Evolutionary conservation across 1,140 invertebrate species (phyloP).

Genomic region (Drosophila carrolli): DNA sequence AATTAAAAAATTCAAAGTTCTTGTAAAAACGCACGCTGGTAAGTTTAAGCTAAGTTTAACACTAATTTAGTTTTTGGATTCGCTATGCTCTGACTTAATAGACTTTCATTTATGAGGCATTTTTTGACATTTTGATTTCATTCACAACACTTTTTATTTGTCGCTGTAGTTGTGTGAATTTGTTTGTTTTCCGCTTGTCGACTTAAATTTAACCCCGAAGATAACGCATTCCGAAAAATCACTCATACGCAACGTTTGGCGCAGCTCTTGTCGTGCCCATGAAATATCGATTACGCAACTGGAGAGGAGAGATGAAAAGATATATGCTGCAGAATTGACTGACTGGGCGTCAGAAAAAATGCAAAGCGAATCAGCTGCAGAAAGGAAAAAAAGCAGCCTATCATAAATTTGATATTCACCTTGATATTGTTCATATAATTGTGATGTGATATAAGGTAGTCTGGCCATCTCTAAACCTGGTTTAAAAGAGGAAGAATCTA

Average conservation of each 20-base stretch:
- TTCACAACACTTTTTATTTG: conserved; percentile 3
- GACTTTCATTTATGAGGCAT: too few relatives aligned
- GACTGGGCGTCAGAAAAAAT: conserved; percentile 39
- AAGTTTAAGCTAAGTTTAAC: too few relatives aligned
- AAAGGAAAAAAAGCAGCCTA: too few relatives aligned
- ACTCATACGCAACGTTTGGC: conserved; percentile 74
- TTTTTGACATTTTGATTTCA: conserved; percentile 1
- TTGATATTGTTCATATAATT: too few relatives aligned
- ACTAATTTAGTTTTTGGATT: too few relatives aligned
- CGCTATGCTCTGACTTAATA: too few relatives aligned
- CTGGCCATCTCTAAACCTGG: too few relatives aligned
- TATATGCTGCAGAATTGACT: conserved; percentile 36
- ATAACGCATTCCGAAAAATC: conserved; percentile 56
- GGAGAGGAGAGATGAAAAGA: conserved; percentile 6
- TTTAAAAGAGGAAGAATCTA: too few relatives aligned
- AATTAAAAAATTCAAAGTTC: too few relatives aligned
- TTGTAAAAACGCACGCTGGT: too few relatives aligned
- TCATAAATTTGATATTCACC: too few relatives aligned
- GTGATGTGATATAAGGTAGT: too few relatives aligned
- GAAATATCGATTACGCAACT: conserved; percentile 78
- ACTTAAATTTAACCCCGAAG: conserved; percentile 26
- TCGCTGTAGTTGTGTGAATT: conserved; percentile 13
- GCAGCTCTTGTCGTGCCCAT: conserved; percentile 60
- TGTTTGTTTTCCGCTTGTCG: conserved; percentile 31
- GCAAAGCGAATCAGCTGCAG: conserved; percentile 68